phyloP scores from a whole-genome alignment of 2,888 invertebrate species.

The Coelogynopora nodosa region DNA sequence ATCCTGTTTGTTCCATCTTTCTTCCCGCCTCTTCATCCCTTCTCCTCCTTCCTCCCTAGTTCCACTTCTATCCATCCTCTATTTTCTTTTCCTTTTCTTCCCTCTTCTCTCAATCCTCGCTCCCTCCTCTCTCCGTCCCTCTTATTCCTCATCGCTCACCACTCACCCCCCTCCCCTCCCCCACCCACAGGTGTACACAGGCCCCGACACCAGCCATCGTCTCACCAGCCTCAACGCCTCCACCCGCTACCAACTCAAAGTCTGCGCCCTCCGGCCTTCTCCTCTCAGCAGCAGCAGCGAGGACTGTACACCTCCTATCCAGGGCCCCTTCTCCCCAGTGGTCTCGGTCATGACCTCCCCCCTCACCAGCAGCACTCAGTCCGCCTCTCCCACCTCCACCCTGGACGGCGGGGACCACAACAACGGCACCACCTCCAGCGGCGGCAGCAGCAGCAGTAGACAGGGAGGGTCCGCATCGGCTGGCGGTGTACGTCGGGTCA shows the following conservation, averaged over 20 bases:
- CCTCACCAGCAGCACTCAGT: neutral
- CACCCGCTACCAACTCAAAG: neutral
- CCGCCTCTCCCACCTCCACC: neutral
- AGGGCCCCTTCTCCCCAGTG: neutral
- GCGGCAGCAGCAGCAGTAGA: no score
- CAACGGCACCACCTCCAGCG: neutral
- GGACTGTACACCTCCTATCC: neutral
- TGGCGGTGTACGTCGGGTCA: neutral
- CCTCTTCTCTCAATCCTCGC: neutral
- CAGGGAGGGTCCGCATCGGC: no score
- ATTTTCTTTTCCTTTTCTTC: conserved; percentile 1
- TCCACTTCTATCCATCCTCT: neutral
- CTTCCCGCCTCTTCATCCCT: neutral
- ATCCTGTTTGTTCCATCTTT: neutral
- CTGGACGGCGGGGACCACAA: neutral
- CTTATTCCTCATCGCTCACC: neutral
- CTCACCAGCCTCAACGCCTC: neutral
- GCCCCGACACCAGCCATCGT: neutral
- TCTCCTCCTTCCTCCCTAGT: neutral
- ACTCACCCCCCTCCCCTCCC: neutral
- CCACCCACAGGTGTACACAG: neutral
- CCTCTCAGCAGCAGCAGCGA: neutral
- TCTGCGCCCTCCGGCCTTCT: neutral
- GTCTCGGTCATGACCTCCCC: neutral
- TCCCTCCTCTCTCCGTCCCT: neutral